Evolutionary conservation across 2,888 invertebrate species (phyloP), one percentile per base, ranked within the genome.

Genomic region (Sabatieria punctata): DNA sequence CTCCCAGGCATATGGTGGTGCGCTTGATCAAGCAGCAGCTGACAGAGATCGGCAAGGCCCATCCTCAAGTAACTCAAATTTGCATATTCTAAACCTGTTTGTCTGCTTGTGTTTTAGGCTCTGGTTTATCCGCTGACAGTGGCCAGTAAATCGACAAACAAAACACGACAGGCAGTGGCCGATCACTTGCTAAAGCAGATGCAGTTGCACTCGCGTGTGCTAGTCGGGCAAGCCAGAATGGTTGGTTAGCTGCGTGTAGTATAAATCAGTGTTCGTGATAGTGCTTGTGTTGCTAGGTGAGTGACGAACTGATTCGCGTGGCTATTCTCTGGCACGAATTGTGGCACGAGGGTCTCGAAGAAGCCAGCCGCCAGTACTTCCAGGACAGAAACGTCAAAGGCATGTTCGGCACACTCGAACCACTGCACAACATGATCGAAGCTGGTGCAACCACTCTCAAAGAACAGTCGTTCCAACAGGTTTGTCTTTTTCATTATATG

Each of bases 281-380:
- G n/a, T 43, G 36, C 39, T 4, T n/a, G n/a, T n/a, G n/a, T n/a
- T n/a, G n/a, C n/a, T 49, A 71, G 71, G 70, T 74, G 24, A 75
- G 89, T 39, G 93, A 95, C 59, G 97, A 97, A 68, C 72, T 97
- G 42, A 95, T 97, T 49, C 74, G 95, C 46, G 91, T 95, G 1
- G 95, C 97, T 1, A 99, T 99, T 54, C 71, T 99, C 19, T 99
- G 97, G 97, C 95, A 97, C 63, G 97, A 97, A 66, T 79, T 91
- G 60, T 99, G 97, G 97, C 89, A 95, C 64, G 97, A 97, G 66
- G 95, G 91, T 0, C 69, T 97, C 21, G 73, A 73, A 21, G 38
- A 38, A n/a, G 38, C 38, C 8, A 38, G 40, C 23, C 71, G 82
- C 52, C 70, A 95, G 11, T 97, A 89, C 67, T 97, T 95, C 67